Evolutionary conservation across 2,888 invertebrate species (phyloP).

Genomic region (Antheraea assamensis): DNA sequence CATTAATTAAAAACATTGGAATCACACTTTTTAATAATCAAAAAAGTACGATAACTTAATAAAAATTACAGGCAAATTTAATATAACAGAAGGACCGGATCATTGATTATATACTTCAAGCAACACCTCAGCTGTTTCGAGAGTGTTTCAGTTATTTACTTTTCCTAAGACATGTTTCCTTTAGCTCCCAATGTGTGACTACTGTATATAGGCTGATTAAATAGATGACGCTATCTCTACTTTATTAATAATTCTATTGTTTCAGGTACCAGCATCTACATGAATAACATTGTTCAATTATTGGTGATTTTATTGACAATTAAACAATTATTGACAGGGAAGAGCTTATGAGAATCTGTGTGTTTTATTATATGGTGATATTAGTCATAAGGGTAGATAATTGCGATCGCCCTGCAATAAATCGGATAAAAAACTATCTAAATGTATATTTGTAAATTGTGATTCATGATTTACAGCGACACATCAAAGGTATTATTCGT

Average conservation of each 20-base stretch:
- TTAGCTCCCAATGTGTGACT: not conserved
- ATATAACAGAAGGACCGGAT: not conserved
- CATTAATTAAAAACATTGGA: no score
- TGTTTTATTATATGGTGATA: slow-evolving; percentile 66
- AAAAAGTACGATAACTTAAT: not conserved
- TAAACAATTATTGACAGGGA: slow-evolving; percentile 57
- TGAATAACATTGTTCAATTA: slow-evolving; percentile 44
- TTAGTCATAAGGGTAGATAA: slow-evolving; percentile 70
- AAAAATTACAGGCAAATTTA: not conserved
- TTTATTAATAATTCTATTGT: slow-evolving; percentile 38
- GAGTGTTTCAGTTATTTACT: slow-evolving; percentile 10
- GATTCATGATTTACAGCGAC: slow-evolving; percentile 16
- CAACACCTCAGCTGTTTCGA: not conserved
- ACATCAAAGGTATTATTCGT: slow-evolving; percentile 1
- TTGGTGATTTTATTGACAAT: slow-evolving; percentile 53
- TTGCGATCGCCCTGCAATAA: slow-evolving; percentile 45
- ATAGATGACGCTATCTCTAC: not conserved
- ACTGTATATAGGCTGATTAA: not conserved
- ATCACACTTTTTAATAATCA: not conserved
- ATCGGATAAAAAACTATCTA: slow-evolving; percentile 27
- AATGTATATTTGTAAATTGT: slow-evolving; percentile 33
- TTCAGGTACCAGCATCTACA: slow-evolving; percentile 59
- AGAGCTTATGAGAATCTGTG: slow-evolving; percentile 75
- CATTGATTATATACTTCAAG: not conserved
- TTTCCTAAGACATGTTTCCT: not conserved